Percentiles rank a stretch among this genome's conserved stretches.
Conservation (phyloP, 2,888 invertebrate species). For the Nephrotoma flavescens region DNA sequence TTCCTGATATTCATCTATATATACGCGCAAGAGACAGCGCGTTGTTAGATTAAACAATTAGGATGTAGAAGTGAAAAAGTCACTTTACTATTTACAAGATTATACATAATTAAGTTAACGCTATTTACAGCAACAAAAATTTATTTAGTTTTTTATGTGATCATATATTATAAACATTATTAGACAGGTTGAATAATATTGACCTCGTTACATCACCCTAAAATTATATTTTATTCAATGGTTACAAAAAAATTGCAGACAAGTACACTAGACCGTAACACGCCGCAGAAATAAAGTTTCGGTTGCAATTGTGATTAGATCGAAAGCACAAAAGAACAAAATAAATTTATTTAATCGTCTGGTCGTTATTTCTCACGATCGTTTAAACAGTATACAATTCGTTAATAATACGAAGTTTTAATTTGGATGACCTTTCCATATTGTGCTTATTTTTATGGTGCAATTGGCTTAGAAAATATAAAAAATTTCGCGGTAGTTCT, state of each 20-base stretch:
- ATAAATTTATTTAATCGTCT: no score
- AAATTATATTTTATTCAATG: background rate
- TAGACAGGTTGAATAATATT: background rate
- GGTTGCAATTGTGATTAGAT: background rate
- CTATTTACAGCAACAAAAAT: no score
- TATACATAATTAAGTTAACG: background rate
- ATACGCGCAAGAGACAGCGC: background rate
- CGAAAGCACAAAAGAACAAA: background rate
- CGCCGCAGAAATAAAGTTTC: background rate
- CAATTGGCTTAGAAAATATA: no score
- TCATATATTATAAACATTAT: background rate
- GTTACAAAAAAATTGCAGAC: background rate
- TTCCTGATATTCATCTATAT: background rate
- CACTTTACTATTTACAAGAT: background rate
- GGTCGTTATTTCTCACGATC: no score
- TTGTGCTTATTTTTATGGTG: no score
- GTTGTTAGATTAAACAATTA: background rate
- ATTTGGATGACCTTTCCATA: no score
- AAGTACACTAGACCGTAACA: background rate
- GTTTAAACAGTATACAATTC: no score
- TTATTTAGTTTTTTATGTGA: no score
- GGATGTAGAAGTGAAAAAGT: background rate
- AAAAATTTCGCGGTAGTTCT: no score
- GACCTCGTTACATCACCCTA: background rate
- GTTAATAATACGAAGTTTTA: no score